These are phyloP conservation scores for Enteromius mattozi DNA, from an alignment of 2,797 vertebrate genomes.

Conservation along the genomic window DNA sequence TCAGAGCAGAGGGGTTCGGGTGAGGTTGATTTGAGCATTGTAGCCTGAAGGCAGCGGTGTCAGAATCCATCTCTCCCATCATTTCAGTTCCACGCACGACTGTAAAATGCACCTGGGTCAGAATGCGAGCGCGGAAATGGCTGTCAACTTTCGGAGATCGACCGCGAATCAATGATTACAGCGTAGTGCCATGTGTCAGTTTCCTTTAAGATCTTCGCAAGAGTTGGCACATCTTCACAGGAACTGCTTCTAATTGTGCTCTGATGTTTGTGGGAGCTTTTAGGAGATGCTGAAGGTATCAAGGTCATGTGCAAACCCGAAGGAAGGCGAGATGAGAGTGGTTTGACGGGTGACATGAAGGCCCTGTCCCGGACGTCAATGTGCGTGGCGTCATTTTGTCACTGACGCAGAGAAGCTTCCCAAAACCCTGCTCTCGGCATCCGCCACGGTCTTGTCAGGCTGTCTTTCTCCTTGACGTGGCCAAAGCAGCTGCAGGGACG, in stretches of 20 bases:
- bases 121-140: not conserved
- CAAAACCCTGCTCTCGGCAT: conserved; percentile 13
- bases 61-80: conserved; percentile 22
- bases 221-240: not conserved
- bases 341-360: conserved; percentile 46
- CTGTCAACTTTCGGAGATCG: conserved; percentile 12
- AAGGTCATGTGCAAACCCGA: conserved; percentile 28
- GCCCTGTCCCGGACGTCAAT: conserved; percentile 3
- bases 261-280: conserved; percentile 3
- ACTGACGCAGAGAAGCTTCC: conserved; percentile 30
- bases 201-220: conserved; percentile 16
- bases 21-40: conserved; percentile 30
- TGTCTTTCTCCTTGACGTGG: conserved; percentile 45
- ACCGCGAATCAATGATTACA: conserved; percentile 13
- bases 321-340: conserved; percentile 10
- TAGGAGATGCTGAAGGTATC: not conserved
- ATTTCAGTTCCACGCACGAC: conserved; percentile 13
- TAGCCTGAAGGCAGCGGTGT: conserved; percentile 43
- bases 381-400: conserved; percentile 35
- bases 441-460: conserved; percentile 29
- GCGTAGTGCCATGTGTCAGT: conserved; percentile 4
- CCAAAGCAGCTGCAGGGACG: conserved; percentile 30
- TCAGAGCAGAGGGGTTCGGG: conserved; percentile 23
- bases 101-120: conserved; percentile 30
- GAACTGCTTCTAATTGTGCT: conserved; percentile 13